A percentile compares a stretch with the other conserved stretches of the same genome.
phyloP scores from a whole-genome alignment of 2,797 vertebrate genomes.

The Sylvia borin region DNA sequence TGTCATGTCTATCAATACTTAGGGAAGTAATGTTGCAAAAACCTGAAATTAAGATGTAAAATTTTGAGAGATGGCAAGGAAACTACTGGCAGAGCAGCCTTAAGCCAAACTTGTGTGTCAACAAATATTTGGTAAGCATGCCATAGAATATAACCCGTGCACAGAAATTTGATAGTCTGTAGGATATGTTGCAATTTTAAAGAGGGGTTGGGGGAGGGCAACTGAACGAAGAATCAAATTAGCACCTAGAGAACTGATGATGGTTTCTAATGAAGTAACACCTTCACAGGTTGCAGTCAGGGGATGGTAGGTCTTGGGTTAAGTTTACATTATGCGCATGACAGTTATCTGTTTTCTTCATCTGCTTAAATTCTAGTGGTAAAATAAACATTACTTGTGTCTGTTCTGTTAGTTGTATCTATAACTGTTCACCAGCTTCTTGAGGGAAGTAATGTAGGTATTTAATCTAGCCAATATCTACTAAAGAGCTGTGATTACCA shows the following conservation, averaged over 20 bases:
- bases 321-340: neutral
- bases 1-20: neutral
- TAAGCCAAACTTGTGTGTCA: neutral
- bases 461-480: neutral
- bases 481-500: neutral
- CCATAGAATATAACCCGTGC: neutral
- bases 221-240: neutral
- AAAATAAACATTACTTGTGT: neutral
- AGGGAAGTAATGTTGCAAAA: neutral
- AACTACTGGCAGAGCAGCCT: neutral
- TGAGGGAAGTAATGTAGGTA: neutral
- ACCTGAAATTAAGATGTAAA: neutral
- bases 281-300: neutral
- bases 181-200: neutral
- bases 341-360: neutral
- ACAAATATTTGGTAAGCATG: neutral
- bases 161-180: neutral
- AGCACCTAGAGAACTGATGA: neutral
- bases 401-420: neutral
- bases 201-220: accelerated
- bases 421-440: neutral
- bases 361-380: neutral
- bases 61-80: neutral
- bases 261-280: neutral
- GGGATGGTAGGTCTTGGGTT: neutral